phyloP scores from a whole-genome alignment of 2,888 invertebrate species.

The Sylvicola cinctus region DNA sequence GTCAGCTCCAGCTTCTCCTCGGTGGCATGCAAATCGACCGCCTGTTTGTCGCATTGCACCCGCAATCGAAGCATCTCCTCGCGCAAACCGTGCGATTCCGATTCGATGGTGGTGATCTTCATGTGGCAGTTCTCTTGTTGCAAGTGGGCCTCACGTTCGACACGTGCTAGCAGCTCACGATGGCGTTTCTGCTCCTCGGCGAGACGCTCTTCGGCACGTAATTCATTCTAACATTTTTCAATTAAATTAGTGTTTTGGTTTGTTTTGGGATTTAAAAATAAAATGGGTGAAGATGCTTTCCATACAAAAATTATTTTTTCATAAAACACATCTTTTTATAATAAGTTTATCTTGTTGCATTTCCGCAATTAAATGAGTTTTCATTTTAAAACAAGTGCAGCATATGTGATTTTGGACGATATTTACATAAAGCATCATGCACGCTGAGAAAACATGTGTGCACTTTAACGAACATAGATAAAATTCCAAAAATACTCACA shows the following conservation, averaged over 20 bases:
- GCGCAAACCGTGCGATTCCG: conserved; percentile 39
- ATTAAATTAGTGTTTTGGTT: too few relatives aligned
- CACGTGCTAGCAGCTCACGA: conserved; percentile 58
- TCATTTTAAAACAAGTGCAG: too few relatives aligned
- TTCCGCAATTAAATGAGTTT: too few relatives aligned
- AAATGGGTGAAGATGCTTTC: too few relatives aligned
- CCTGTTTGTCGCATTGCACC: conserved; percentile 38
- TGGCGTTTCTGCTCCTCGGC: conserved; percentile 69
- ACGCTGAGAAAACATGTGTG: neutral
- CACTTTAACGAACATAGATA: neutral
- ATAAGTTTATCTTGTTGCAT: too few relatives aligned
- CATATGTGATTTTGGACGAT: too few relatives aligned
- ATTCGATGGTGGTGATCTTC: conserved; percentile 45
- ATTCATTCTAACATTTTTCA: conserved; percentile 55
- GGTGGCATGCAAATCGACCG: conserved; percentile 30
- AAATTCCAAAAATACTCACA: conserved; percentile 16
- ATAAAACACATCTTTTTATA: too few relatives aligned
- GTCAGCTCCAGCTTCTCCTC: conserved; percentile 33
- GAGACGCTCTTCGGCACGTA: conserved; percentile 50
- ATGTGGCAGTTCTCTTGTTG: conserved; percentile 57
- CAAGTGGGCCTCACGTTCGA: conserved; percentile 65
- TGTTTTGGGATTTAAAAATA: too few relatives aligned
- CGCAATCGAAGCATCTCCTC: conserved; percentile 42
- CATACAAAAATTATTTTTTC: too few relatives aligned
- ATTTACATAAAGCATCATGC: too few relatives aligned